Evolutionary conservation across 2,113 vertebrate genomes (phyloP), one percentile per base, ranked within the genome.

Genomic region (Malurus melanocephalus): DNA sequence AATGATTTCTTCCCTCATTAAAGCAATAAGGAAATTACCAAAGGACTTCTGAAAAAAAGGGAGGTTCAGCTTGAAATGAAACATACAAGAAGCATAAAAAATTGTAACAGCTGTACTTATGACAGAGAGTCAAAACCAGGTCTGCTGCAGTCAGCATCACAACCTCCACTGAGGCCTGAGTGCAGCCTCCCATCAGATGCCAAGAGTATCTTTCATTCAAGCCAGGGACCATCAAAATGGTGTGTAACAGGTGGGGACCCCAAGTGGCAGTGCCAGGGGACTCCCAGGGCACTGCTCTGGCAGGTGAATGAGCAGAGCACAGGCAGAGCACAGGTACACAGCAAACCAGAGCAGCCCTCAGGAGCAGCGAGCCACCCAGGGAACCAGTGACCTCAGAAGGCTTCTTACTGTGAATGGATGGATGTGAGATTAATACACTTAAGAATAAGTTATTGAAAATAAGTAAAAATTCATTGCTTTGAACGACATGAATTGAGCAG

Each of bases 401-500:
- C 28, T 22, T 46, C 19, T 67, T 32, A 40, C 53, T 27, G 32
- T 17, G 30, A 60, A 26, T 9, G 13, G 4, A 8, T 9, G 42
- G 45, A 0, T 1, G 11, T 22, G 46, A 16, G 16, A 80, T 26
- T 42, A 49, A 15, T 80, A 59, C 13, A 9, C 43, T 24, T 20
- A 46, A 62, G 17, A 26, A 52, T 32, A 71, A 48, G 9, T 52
- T 49, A 19, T 0, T 76, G 45, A 79, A 81, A 43, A 65, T 1
- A 51, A 49, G n/a, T 10, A 38, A 42, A 56, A 72, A 56, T 52
- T 13, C 43, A 1, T 48, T 52, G 4, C 8, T 85, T 81, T 42
- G 21, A 91, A 52, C 43, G 73, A 35, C 0, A 0, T 1, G 0
- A 80, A 43, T 2, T 23, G 13, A 91, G n/a, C 40, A 66, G 46